Evolutionary conservation across 2,113 vertebrate genomes (phyloP).

Genomic region (Rhynchomys soricoides): DNA sequence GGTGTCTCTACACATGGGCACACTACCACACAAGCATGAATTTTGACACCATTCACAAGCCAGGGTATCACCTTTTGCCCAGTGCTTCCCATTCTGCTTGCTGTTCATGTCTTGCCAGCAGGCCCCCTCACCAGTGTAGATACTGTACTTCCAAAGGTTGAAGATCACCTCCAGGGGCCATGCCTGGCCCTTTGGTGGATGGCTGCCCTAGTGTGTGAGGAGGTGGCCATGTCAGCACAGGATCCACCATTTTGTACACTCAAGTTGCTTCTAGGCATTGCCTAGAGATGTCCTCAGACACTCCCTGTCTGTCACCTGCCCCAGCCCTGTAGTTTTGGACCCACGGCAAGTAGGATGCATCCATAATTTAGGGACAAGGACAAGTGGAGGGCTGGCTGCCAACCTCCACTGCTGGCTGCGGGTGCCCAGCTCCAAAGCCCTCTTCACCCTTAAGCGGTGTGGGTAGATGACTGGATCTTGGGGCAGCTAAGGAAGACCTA

Average conservation of each 20-base stretch:
- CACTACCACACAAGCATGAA: background rate
- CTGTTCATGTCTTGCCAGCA: background rate
- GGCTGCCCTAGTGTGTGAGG: background rate
- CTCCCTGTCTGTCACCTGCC: background rate
- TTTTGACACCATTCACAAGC: background rate
- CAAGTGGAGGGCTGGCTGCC: background rate
- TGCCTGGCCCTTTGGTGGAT: background rate
- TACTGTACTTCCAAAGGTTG: rapidly evolving
- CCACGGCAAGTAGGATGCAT: background rate
- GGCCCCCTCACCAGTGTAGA: too few species aligned
- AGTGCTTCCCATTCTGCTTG: background rate
- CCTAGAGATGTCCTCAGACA: background rate
- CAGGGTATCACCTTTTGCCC: background rate
- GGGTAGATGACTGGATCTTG: background rate
- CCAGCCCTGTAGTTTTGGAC: background rate
- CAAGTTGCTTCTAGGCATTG: background rate
- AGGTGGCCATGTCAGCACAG: background rate
- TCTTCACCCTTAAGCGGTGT: background rate
- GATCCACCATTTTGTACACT: background rate
- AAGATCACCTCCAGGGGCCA: background rate
- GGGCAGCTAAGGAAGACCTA: constrained; percentile 16
- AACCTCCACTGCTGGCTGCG: background rate
- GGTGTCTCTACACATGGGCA: background rate
- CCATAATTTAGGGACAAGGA: background rate
- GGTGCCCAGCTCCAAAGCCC: background rate